Percentiles rank a stretch among this genome's conserved stretches.
Evolutionary conservation across 64 coral and sea anemone species (phyloP).

Genomic region (Stichodactyla mertensii): DNA sequence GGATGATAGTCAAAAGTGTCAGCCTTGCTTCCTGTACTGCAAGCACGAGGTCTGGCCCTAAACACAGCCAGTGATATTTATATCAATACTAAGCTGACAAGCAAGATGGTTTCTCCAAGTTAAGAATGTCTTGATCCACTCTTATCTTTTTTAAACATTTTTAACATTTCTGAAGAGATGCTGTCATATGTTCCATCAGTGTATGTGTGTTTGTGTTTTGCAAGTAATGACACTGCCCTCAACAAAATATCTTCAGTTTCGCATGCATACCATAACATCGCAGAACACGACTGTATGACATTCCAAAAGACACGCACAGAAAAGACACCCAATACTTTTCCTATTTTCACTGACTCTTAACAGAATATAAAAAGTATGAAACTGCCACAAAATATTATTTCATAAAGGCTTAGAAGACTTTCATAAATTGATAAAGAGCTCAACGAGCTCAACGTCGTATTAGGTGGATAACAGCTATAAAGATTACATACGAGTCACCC

Average conservation of each 20-base stretch:
- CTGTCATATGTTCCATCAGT: background rate
- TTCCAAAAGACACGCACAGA: background rate
- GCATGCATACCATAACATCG: background rate
- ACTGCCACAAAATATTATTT: background rate
- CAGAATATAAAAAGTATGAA: background rate
- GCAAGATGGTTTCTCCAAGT: background rate
- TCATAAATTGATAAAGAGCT: conserved; percentile 7
- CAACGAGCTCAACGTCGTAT: background rate
- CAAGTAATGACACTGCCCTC: background rate
- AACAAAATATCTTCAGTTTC: background rate
- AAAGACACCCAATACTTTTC: background rate
- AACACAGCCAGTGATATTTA: conserved; percentile 13
- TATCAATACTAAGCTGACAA: conserved; percentile 11
- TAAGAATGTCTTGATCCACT: conserved; percentile 9
- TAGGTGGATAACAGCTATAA: conserved; percentile 15
- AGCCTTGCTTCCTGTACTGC: background rate
- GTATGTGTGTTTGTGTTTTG: background rate
- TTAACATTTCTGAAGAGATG: conserved; percentile 1
- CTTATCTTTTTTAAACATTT: background rate
- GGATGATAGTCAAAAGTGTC: conserved; percentile 12
- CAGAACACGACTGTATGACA: background rate
- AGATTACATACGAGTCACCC: background rate
- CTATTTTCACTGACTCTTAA: background rate
- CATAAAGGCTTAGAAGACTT: background rate
- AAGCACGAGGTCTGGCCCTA: conserved; percentile 13